Evolutionary conservation across 1,140 invertebrate species (phyloP).

Genomic region (Apis cerana): DNA sequence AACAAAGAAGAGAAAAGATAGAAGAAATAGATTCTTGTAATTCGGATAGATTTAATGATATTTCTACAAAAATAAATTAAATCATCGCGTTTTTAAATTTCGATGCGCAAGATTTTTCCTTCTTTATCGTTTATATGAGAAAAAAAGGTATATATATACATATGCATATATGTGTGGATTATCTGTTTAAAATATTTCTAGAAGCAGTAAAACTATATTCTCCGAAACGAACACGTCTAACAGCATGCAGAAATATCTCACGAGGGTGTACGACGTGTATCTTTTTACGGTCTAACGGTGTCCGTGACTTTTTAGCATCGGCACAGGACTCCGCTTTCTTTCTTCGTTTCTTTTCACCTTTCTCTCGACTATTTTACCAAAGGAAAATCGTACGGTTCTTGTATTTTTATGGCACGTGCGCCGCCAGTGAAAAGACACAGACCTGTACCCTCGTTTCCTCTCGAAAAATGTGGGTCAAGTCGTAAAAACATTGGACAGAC

Average conservation of each 20-base stretch:
- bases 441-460: slow-evolving; percentile 27
- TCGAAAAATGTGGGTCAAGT: slow-evolving; percentile 56
- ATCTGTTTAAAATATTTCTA: slow-evolving; percentile 10
- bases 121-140: background rate
- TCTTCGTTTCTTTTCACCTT: slow-evolving; percentile 26
- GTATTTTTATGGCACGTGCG: slow-evolving; percentile 54
- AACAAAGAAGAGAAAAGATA: no score
- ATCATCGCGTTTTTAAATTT: no score
- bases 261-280: slow-evolving; percentile 8
- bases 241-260: slow-evolving; percentile 7
- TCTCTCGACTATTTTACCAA: slow-evolving; percentile 10
- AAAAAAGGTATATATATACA: no score
- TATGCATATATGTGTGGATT: slow-evolving; percentile 7
- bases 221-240: background rate
- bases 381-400: slow-evolving; percentile 51
- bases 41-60: no score
- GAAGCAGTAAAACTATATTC: slow-evolving; percentile 38
- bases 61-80: no score
- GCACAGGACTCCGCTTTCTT: slow-evolving; percentile 13
- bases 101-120: background rate
- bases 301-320: slow-evolving; percentile 31
- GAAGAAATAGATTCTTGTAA: no score
- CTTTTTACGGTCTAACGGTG: slow-evolving; percentile 28
- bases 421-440: background rate
- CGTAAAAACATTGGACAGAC: slow-evolving; percentile 37